These are phyloP conservation scores for Goniozus legneri DNA, from an alignment of 1,140 invertebrate genomes.

Conservation along the genomic window DNA sequence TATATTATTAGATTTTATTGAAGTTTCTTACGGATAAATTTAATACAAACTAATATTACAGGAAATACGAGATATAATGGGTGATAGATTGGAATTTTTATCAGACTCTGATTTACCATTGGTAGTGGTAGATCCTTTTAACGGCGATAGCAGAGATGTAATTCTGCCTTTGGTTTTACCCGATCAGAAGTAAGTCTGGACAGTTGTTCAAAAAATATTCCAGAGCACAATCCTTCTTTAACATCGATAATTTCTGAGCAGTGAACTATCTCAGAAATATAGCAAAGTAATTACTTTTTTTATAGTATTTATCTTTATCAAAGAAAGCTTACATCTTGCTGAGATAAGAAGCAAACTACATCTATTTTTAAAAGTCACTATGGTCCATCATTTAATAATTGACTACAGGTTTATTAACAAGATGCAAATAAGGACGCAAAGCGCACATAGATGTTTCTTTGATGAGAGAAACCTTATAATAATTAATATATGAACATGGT, in stretches of 20 bases:
- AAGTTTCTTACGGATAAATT: neutral
- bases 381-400: too few relatives aligned
- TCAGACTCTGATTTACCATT: constrained; percentile 43
- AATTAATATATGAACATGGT: too few relatives aligned
- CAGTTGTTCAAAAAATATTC: constrained; percentile 4
- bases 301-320: constrained; percentile 17
- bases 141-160: constrained; percentile 48
- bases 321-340: neutral
- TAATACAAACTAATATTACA: constrained; percentile 18
- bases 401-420: neutral
- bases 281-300: constrained; percentile 29
- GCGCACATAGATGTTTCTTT: constrained; percentile 21
- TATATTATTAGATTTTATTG: neutral
- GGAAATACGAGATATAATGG: constrained; percentile 50
- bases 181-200: constrained; percentile 43
- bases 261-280: constrained; percentile 28
- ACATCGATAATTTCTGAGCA: constrained; percentile 20
- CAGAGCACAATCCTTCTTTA: constrained; percentile 19
- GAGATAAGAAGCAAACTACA: too few relatives aligned
- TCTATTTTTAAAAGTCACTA: too few relatives aligned
- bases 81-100: constrained; percentile 43
- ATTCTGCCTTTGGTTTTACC: constrained; percentile 51
- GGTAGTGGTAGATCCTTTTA: constrained; percentile 47
- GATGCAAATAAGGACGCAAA: constrained; percentile 6
- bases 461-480: too few relatives aligned